Conservation (phyloP, 2,113 vertebrate genomes). For the Podarcis muralis region DNA sequence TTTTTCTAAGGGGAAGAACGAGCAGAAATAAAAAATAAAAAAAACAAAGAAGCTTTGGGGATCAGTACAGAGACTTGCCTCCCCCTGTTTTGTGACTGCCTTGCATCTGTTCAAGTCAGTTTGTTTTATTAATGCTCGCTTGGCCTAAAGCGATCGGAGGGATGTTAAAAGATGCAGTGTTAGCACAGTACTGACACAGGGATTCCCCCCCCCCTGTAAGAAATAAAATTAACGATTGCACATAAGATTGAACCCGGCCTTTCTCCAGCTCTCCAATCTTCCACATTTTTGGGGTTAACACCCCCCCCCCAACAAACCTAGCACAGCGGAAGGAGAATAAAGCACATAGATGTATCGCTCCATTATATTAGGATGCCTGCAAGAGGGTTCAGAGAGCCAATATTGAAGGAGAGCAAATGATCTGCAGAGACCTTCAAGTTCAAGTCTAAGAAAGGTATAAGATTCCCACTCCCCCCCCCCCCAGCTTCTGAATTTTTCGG, state of each 20-base stretch:
- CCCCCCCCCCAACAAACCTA: neutral
- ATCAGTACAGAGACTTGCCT: conserved; percentile 1
- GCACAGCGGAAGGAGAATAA: neutral
- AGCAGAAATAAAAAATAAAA: neutral
- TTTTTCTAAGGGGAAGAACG: neutral
- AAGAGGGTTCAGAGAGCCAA: neutral
- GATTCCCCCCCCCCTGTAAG: conserved; percentile 53
- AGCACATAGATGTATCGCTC: neutral
- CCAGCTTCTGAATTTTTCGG: no score
- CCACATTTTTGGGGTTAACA: neutral
- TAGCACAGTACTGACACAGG: conserved; percentile 50
- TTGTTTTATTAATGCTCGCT: conserved; percentile 61
- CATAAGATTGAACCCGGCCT: conserved; percentile 32
- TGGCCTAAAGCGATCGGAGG: conserved; percentile 58
- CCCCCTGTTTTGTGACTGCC: conserved; percentile 27
- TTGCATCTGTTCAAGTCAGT: conserved; percentile 49
- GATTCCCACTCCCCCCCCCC: no score
- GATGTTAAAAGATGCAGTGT: conserved; percentile 46
- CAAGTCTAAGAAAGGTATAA: neutral
- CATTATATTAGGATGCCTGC: neutral
- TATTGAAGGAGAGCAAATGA: neutral
- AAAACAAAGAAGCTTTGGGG: conserved; percentile 17
- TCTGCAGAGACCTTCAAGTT: neutral
- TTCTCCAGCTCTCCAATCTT: neutral
- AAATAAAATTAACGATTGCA: conserved; percentile 55